These are phyloP conservation scores for Heliopora coerulea DNA, from an alignment of 92 coral and sea anemone genomes.

Conservation along the genomic window DNA sequence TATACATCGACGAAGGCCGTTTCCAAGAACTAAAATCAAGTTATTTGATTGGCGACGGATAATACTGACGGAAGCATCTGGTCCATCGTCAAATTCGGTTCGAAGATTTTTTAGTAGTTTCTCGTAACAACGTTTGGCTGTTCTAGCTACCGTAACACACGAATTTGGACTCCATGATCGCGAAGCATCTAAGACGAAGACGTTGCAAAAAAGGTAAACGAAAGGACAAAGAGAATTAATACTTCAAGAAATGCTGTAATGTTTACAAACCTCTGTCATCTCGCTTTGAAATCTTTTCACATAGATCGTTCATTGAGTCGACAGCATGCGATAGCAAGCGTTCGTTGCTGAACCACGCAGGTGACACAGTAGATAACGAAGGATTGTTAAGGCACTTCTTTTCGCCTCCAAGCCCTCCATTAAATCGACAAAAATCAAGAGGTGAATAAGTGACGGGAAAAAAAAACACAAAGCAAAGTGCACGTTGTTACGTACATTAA, in stretches of 20 bases:
- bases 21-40: conserved; percentile 12
- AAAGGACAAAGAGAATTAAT: neutral
- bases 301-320: conserved; percentile 69
- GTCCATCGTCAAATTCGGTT: conserved; percentile 3
- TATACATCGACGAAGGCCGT: conserved; percentile 33
- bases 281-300: conserved; percentile 21
- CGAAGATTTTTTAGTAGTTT: conserved; percentile 25
- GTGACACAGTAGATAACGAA: conserved; percentile 42
- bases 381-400: neutral
- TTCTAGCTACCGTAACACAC: conserved; percentile 23
- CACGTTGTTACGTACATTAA: too few relatives aligned
- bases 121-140: conserved; percentile 34
- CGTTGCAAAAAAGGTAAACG: neutral
- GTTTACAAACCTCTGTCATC: conserved; percentile 29
- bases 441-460: too few relatives aligned
- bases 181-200: conserved; percentile 1
- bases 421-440: too few relatives aligned
- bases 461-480: too few relatives aligned
- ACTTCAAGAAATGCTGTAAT: neutral
- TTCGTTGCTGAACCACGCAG: conserved; percentile 83
- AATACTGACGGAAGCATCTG: neutral
- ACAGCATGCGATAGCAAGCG: conserved; percentile 79
- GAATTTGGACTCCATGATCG: conserved; percentile 33
- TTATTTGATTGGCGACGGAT: conserved; percentile 21
- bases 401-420: neutral